phyloP scores from a whole-genome alignment of 2,797 vertebrate species.

The Apodemus agrarius region DNA sequence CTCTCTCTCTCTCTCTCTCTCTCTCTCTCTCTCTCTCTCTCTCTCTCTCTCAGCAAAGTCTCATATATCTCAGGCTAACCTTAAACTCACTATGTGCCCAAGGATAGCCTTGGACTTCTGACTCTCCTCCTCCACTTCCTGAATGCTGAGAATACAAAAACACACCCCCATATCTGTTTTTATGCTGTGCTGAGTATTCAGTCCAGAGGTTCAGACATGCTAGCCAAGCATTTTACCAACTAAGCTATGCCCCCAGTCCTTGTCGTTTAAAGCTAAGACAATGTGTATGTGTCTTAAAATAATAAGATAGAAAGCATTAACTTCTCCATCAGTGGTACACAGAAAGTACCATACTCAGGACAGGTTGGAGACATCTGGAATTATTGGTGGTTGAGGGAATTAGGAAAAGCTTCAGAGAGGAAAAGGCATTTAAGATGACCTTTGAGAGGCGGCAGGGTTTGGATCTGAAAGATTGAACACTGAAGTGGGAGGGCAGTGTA shows the following conservation, averaged over 20 bases:
- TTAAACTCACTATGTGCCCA: not conserved
- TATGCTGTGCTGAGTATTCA: too few species aligned
- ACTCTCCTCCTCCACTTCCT: not conserved
- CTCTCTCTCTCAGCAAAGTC: not conserved
- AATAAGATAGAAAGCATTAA: not conserved
- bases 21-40: not conserved
- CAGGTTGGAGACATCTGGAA: not conserved
- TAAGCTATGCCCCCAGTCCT: too few species aligned
- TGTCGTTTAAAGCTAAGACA: slow-evolving; percentile 8
- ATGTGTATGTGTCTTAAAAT: not conserved
- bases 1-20: not conserved
- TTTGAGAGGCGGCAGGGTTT: slow-evolving; percentile 21
- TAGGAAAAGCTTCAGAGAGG: not conserved
- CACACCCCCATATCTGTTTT: not conserved
- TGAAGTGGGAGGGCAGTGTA: not conserved
- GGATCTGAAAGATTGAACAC: not conserved
- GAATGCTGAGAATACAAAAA: not conserved
- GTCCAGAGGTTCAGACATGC: not conserved
- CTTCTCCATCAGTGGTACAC: not conserved
- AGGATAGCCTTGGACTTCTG: not conserved
- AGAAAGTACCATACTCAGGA: not conserved
- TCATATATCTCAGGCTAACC: not conserved
- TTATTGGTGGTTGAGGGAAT: not conserved
- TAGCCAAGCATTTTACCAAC: not conserved
- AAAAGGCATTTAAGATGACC: not conserved